These are phyloP conservation scores for Limnephilus auricula DNA, from an alignment of 2,888 invertebrate genomes.

Conservation along the genomic window DNA sequence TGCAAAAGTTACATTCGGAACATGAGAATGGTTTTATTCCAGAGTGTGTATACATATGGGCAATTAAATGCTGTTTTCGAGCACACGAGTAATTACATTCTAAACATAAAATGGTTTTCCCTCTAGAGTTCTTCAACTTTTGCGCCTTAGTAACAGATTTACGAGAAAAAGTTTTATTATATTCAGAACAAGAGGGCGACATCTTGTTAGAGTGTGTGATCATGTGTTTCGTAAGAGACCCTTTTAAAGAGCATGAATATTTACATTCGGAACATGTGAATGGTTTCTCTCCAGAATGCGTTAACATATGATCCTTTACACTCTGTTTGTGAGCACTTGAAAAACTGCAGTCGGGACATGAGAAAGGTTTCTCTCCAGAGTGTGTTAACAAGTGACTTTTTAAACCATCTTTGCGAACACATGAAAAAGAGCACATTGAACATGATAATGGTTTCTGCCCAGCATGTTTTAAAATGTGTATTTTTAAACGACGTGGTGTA, in stretches of 20 bases:
- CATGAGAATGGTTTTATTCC: background rate
- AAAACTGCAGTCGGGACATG: background rate
- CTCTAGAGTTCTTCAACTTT: too few relatives aligned
- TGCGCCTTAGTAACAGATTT: background rate
- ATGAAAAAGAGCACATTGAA: background rate
- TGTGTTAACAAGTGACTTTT: background rate
- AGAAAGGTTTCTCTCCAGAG: background rate
- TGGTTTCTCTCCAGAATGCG: background rate
- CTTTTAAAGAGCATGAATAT: background rate
- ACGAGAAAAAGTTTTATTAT: background rate
- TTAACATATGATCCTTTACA: background rate
- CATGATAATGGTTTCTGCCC: constrained; percentile 26
- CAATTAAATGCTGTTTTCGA: background rate
- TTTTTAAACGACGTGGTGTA: background rate
- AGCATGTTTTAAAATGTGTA: background rate
- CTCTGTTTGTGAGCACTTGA: background rate
- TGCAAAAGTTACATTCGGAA: background rate
- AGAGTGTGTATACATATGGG: background rate
- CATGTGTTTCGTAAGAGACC: background rate
- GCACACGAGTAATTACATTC: background rate
- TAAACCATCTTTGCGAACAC: background rate
- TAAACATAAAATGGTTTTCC: background rate
- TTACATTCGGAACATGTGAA: background rate
- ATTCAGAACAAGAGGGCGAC: background rate
- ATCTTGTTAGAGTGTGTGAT: background rate